phyloP scores from a whole-genome alignment of 2,113 vertebrate genomes.

The Rhynchopsitta pachyrhyncha region DNA sequence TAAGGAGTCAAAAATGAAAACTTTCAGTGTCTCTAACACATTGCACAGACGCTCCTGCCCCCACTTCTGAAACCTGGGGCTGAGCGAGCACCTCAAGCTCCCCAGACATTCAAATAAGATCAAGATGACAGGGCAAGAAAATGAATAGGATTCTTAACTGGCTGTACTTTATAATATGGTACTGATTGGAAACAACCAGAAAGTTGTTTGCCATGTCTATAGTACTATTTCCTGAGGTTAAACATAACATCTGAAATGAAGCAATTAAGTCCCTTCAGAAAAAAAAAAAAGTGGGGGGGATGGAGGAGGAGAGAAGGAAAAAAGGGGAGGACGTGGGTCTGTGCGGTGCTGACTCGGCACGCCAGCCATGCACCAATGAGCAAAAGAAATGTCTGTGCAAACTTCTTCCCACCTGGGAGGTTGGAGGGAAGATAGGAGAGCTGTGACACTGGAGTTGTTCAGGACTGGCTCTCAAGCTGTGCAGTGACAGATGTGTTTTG shows the following conservation, averaged over 20 bases:
- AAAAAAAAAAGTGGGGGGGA: neutral
- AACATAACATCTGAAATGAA: constrained; percentile 89
- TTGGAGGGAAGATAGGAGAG: constrained; percentile 49
- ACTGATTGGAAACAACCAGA: constrained; percentile 82
- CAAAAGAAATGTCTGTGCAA: constrained; percentile 57
- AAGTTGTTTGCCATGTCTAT: constrained; percentile 82
- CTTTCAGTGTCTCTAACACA: constrained; percentile 95
- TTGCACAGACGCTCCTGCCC: constrained; percentile 77
- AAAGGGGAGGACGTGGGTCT: neutral
- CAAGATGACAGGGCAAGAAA: constrained; percentile 83
- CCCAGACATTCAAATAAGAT: constrained; percentile 85
- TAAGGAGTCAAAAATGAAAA: constrained; percentile 98
- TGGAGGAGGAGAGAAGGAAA: neutral
- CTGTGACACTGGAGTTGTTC: constrained; percentile 57
- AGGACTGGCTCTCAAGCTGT: constrained; percentile 46
- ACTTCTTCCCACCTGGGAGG: constrained; percentile 62
- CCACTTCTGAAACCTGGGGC: constrained; percentile 72
- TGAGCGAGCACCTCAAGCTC: constrained; percentile 77
- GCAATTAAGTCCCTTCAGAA: constrained; percentile 78
- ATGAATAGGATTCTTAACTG: constrained; percentile 80
- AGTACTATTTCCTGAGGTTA: constrained; percentile 91
- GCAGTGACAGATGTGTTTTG: constrained; percentile 65
- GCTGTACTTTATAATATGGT: constrained; percentile 80
- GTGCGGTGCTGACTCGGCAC: constrained; percentile 13
- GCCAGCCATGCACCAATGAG: constrained; percentile 47